Evolutionary conservation across 2,888 invertebrate genomes (phyloP).

Genomic region (Lobophora halterata): DNA sequence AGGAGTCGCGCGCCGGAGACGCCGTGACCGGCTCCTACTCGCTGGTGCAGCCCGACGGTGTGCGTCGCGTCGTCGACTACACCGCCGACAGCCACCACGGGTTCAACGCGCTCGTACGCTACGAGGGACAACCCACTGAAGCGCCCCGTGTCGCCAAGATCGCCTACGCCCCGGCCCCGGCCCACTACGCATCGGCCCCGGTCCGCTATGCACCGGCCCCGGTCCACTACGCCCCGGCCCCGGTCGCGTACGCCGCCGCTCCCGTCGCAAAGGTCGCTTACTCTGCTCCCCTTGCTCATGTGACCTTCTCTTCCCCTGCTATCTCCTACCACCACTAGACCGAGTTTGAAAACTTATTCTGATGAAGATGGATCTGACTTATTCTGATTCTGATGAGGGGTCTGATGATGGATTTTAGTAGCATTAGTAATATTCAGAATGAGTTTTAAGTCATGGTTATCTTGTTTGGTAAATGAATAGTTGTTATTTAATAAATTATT

Average conservation of each 20-base stretch:
- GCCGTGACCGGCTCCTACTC: constrained; percentile 72
- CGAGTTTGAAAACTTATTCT: constrained; percentile 3
- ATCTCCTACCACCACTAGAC: constrained; percentile 66
- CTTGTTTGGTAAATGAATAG: constrained; percentile 37
- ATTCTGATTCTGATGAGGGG: constrained; percentile 2
- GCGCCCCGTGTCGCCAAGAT: constrained; percentile 36
- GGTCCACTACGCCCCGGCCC: constrained; percentile 37
- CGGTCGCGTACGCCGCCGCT: constrained; percentile 41
- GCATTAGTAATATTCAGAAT: neutral
- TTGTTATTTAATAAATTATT: constrained; percentile 41
- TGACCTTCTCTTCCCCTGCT: constrained; percentile 60
- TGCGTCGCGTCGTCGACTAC: constrained; percentile 70
- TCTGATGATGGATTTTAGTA: neutral
- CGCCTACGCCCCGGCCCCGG: constrained; percentile 32
- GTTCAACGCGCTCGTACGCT: constrained; percentile 70
- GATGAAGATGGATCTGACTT: neutral
- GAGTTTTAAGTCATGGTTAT: constrained; percentile 28
- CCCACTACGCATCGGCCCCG: constrained; percentile 25
- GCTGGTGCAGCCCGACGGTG: constrained; percentile 70
- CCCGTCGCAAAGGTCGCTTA: constrained; percentile 40
- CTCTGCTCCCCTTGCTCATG: constrained; percentile 49
- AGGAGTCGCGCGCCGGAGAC: constrained; percentile 68
- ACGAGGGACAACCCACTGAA: constrained; percentile 61
- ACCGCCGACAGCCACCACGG: constrained; percentile 65
- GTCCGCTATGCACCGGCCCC: constrained; percentile 33